These are phyloP conservation scores for Ectobius pallidus DNA, from an alignment of 2,888 invertebrate species.

Conservation along the genomic window DNA sequence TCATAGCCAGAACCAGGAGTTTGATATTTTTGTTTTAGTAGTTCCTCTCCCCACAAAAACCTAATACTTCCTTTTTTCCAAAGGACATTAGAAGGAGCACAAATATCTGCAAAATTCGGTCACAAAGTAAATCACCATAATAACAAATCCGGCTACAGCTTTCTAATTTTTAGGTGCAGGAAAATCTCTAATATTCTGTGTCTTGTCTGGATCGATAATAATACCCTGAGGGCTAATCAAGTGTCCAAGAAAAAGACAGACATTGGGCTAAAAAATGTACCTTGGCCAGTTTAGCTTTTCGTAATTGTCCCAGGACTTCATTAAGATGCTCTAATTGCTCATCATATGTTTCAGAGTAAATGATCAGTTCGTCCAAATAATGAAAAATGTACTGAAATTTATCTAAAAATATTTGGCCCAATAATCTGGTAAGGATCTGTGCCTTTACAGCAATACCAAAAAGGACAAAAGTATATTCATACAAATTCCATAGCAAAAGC, in stretches of 20 bases:
- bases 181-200: not conserved
- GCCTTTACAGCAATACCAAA: not conserved
- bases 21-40: not conserved
- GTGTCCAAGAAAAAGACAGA: slow-evolving; percentile 1
- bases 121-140: no score
- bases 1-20: not conserved
- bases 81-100: no score
- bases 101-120: no score
- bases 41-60: not conserved
- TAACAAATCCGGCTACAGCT: no score
- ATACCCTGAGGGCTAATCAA: not conserved
- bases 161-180: no score
- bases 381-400: not conserved
- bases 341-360: no score
- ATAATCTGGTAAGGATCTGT: not conserved
- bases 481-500: no score
- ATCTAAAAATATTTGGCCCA: no score
- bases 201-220: not conserved
- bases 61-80: not conserved
- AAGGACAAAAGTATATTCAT: no score
- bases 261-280: no score
- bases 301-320: not conserved
- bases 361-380: no score
- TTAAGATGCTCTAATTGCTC: not conserved
- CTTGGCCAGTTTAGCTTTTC: not conserved